A percentile compares a stretch with the other conserved stretches of the same genome.
These are phyloP conservation scores for Mormyrops boulengeri DNA, from an alignment of 2,797 vertebrate genomes.

Conservation along the genomic window DNA sequence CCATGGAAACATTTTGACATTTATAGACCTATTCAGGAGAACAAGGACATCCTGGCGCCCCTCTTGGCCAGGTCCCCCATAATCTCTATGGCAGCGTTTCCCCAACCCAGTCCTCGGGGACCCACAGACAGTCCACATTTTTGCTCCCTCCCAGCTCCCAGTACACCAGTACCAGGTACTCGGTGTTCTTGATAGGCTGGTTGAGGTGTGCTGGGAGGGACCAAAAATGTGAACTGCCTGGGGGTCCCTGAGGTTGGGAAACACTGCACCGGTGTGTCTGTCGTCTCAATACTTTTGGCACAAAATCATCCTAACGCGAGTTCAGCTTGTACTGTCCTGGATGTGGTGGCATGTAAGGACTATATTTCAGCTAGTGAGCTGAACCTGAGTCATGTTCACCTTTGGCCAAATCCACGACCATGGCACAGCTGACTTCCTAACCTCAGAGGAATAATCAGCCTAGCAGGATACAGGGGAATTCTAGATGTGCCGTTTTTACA, in stretches of 20 bases:
- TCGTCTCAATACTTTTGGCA: not conserved
- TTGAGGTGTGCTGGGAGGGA: not conserved
- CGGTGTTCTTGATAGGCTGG: not conserved
- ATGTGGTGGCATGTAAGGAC: not conserved
- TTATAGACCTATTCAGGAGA: not conserved
- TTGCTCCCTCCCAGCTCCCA: not conserved
- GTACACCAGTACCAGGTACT: not conserved
- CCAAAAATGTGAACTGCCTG: not conserved
- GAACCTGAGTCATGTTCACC: not conserved
- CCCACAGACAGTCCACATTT: not conserved
- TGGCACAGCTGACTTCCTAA: not conserved
- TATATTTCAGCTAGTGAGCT: not conserved
- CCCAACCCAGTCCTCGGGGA: not conserved
- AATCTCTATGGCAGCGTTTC: not conserved
- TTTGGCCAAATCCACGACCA: not conserved
- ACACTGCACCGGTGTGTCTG: not conserved
- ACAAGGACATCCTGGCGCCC: not conserved
- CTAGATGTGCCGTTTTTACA: not conserved
- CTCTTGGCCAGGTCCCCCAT: not conserved
- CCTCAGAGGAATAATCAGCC: not conserved
- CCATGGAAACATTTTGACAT: not conserved
- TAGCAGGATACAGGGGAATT: not conserved
- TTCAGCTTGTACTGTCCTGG: not conserved
- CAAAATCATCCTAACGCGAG: not conserved
- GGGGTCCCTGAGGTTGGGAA: not conserved